Evolutionary conservation across 2,888 invertebrate genomes (phyloP), one percentile per base, ranked within the genome.

Genomic region (Apotomis betuletana): DNA sequence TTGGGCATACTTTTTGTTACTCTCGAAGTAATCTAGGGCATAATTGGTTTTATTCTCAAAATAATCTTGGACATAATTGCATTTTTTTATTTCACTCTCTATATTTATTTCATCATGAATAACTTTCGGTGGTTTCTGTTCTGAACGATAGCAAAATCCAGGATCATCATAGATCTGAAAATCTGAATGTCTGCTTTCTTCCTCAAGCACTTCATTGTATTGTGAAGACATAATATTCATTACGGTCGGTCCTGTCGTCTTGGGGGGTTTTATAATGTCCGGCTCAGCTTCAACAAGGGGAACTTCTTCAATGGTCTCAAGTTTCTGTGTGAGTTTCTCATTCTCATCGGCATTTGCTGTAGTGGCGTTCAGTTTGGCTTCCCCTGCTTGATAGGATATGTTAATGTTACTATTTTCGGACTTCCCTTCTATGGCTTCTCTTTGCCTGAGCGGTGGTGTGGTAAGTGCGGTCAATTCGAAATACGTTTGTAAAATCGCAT

Each of bases 271-370:
- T 27, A 51, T 41, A 10, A 70, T 52, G 15, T 64, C 58, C 12
- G 69, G 63, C 5, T 64, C 63, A 15, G 69, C 69, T 27, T 70
- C 69, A 2, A 70, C 69, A 3, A 70, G 63, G 5, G 69, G 63
- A 4, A 70, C 69, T 51, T 70, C 69, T 13, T 63, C 58, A 8
- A 70, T 64, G 1, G 58, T 52, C 36, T 70, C 69, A 13, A 70
- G 41, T 64, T 70, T 70, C 58, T 70, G 69, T 13, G 27, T 36
- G 6, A 70, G 63, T 27, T 52, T 64, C 44, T 70, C 69, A 13
- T 36, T 44, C 3, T 71, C 67, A 3, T 49, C 13, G 3, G 41
- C 9, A n/a, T 63, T 57, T 8, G 49, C 44, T 12, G 69, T 69
- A 13, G 69, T 69, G n/a, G 62, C 13, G 1, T 63, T 57, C n/a